Base-by-base conservation (phyloP, 2,888 invertebrate genomes). In the Troides oblongomaculatus region DNA sequence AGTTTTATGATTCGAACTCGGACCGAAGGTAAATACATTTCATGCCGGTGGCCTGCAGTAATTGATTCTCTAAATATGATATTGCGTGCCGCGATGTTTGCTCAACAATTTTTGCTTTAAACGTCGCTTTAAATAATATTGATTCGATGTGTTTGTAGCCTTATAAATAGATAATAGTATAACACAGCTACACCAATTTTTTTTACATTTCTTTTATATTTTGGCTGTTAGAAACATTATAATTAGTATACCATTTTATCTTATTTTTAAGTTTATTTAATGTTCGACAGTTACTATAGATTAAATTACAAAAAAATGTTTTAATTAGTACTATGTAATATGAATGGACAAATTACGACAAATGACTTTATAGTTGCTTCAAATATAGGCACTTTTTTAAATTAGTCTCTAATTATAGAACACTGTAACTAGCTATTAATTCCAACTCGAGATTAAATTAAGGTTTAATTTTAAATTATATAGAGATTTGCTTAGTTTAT, bases 31-130 rank as follows among this genome's bases (percentile, higher is more conserved):
- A 70, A 70, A 70, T 66, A 70, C 63, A 70, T 70, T 70, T 66
- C 60, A 66, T 63, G 63, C 53, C 64, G 64, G 46, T 61, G 58
- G 30, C 70, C 61, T 61, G 64, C 61, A 50, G 84, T 71, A 73
- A 87, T 85, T 84, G 84, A 82, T 85, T 84, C 80, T 77, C 81
- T 85, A 85, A 85, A 84, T 85, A 81, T 81, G 77, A 79, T 82
- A 84, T 86, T 80, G 87, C 87, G 85, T 86, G 86, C 75, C 74
- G 72, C 74, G 77, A 75, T 76, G 74, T 79, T 79, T 76, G 73
- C 74, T 70, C 71, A 71, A 71, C 70, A 76, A 77, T 75, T 75
- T 77, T 72, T 72, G 68, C 72, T 71, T 70, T 74, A 72, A 72
- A 74, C 72, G 68, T 69, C 58, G 74, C 60, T 71, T 75, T 70